Percentiles rank a stretch among this genome's conserved stretches.
Conservation (phyloP, 2,797 vertebrate species). For the Melanogrammus aeglefinus region DNA sequence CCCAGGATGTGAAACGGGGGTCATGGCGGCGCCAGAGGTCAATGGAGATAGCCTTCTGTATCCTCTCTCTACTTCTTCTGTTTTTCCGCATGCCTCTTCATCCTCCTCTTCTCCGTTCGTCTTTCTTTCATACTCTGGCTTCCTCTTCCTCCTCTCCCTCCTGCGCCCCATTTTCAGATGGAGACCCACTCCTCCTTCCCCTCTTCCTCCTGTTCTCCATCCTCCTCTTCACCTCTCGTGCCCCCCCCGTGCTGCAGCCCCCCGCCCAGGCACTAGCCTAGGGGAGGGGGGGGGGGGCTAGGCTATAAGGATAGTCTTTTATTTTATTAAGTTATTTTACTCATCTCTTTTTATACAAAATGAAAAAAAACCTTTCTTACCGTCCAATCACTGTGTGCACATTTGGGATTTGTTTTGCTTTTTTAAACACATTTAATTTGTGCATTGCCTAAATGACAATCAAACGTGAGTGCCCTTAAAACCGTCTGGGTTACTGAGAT, state of each 20-base stretch:
- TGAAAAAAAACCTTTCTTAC: constrained; percentile 14
- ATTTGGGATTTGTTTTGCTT: constrained; percentile 36
- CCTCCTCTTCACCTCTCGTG: constrained; percentile 62
- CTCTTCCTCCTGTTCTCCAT: constrained; percentile 65
- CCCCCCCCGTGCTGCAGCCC: constrained; percentile 55
- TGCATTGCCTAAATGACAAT: constrained; percentile 18
- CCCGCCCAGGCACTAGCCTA: constrained; percentile 66
- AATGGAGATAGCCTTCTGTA: constrained; percentile 66
- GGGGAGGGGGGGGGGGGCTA: constrained; percentile 25
- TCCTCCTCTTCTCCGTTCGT: constrained; percentile 48
- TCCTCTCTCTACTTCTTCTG: constrained; percentile 63
- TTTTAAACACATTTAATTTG: constrained; percentile 1
- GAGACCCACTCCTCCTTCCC: constrained; percentile 65
- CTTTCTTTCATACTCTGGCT: constrained; percentile 43
- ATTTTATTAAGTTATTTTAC: constrained; percentile 33
- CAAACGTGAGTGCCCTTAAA: background rate
- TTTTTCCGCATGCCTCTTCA: constrained; percentile 55
- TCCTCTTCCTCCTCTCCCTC: constrained; percentile 34
- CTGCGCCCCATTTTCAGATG: constrained; percentile 48
- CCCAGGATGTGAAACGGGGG: background rate
- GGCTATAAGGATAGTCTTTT: constrained; percentile 26
- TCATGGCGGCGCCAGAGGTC: constrained; percentile 35
- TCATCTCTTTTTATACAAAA: constrained; percentile 28
- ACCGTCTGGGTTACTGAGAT: constrained; percentile 18
- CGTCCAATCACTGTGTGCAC: constrained; percentile 52